A percentile compares a stretch with the other conserved stretches of the same genome.
phyloP scores from a whole-genome alignment of 1,140 invertebrate genomes.

The Arion vulgaris region DNA sequence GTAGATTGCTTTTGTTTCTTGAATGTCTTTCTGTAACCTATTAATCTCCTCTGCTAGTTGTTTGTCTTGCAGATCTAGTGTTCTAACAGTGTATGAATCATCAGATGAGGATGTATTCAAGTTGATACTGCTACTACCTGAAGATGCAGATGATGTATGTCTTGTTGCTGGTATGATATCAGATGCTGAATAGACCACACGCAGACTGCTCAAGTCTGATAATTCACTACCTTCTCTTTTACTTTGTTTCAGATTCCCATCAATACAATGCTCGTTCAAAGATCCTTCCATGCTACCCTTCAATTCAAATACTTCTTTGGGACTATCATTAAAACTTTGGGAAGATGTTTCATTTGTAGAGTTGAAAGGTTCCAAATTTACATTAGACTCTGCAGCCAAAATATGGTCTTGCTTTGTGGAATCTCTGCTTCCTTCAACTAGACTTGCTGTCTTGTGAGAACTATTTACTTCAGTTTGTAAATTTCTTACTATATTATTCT shows the following conservation, averaged over 20 bases:
- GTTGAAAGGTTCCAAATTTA: not conserved
- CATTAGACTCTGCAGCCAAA: not conserved
- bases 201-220: not conserved
- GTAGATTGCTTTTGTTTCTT: constrained; percentile 64
- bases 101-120: not conserved
- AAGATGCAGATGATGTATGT: not conserved
- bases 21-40: constrained; percentile 43
- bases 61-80: constrained; percentile 32
- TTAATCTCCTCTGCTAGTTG: constrained; percentile 39
- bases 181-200: not conserved
- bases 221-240: not conserved
- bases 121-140: not conserved
- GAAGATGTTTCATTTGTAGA: not conserved
- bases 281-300: not conserved
- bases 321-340: not conserved
- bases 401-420: not conserved
- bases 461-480: not conserved
- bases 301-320: not conserved
- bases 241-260: not conserved
- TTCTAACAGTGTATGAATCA: no score
- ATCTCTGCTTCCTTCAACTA: not conserved
- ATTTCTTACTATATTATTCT: not conserved
- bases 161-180: not conserved
- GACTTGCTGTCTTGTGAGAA: not conserved
- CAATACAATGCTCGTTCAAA: not conserved